phyloP scores from a whole-genome alignment of 2,888 invertebrate genomes.

The Leptopterna dolabrata region DNA sequence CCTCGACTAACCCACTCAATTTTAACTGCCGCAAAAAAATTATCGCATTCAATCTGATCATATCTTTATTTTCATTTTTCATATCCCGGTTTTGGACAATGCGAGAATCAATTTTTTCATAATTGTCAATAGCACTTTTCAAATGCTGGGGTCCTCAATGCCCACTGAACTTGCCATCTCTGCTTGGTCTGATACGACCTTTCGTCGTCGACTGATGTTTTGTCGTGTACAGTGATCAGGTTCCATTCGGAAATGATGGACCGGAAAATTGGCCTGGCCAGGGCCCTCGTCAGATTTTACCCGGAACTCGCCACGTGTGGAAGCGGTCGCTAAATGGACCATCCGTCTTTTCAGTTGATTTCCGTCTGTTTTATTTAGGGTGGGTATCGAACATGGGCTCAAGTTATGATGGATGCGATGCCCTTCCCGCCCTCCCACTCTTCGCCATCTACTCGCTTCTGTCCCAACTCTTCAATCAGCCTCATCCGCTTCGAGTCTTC shows the following conservation, averaged over 20 bases:
- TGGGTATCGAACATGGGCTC: slow-evolving; percentile 26
- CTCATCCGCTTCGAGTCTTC: neutral
- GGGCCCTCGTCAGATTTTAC: neutral
- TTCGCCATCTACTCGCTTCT: neutral
- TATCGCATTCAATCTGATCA: too few relatives aligned
- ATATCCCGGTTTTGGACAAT: too few relatives aligned
- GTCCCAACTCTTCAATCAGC: slow-evolving; percentile 33
- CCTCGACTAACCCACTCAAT: too few relatives aligned
- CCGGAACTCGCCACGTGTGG: neutral
- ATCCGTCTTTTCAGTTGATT: slow-evolving; percentile 49
- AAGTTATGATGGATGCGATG: slow-evolving; percentile 46
- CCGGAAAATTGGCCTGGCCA: neutral
- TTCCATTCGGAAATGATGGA: neutral
- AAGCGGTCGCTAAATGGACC: slow-evolving; percentile 34
- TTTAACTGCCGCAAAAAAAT: too few relatives aligned
- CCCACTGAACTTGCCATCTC: too few relatives aligned
- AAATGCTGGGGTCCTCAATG: too few relatives aligned
- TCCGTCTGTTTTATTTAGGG: slow-evolving; percentile 45
- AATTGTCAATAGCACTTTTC: too few relatives aligned
- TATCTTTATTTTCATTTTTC: too few relatives aligned
- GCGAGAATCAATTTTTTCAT: too few relatives aligned
- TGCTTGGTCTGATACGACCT: too few relatives aligned
- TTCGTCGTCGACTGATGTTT: too few relatives aligned
- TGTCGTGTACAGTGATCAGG: neutral
- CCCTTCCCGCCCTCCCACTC: neutral